Evolutionary conservation across 1,140 invertebrate species (phyloP), one percentile per base, ranked within the genome.

Genomic region (Acromyrmex charruanus): DNA sequence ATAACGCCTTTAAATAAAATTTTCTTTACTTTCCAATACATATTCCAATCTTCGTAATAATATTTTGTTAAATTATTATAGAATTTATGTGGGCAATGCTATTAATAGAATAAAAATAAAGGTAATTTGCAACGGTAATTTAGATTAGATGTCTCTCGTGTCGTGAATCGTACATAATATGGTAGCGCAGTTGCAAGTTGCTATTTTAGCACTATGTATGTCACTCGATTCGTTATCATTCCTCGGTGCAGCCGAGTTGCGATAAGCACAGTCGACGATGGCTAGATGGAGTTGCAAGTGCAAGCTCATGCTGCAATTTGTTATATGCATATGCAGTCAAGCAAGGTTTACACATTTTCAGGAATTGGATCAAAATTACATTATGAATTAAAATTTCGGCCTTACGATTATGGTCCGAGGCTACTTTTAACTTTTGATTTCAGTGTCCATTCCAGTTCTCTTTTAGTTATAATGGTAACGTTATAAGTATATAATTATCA

Each of bases 251-350:
- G 16, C 10, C 10, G 9, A 31, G 10, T 61, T 44, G 10, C 9
- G 16, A 39, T 44, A 55, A 49, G 25, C 25, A 49, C 18, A 3
- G 9, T 58, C 53, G 5, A 44, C 35, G 18, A 4, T 55, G 21
- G 6, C 35, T 69, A 89, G 88, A 89, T 89, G 88, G 87, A 77
- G 88, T 63, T 89, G 12, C 39, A 21, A 49, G 87, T 66, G 49
- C 25, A 84, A 74, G 2, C 35, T 72, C 21, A n/a, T 65, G n/a
- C 3, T 53, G 6, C 6, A 51, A 0, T n/a, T 49, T n/a, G 31
- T 31, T 58, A 25, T 25, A 25, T 25, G 6, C 2, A 49, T 49
- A 12, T 28, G 28, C 21, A 12, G 35, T 68, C 14, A 49, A 49
- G 49, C 49, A 49, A 49, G 10, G 2, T 49, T 49, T 49, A 49